Evolutionary conservation across 2,888 invertebrate species (phyloP).

Genomic region (Dioctria linearis): DNA sequence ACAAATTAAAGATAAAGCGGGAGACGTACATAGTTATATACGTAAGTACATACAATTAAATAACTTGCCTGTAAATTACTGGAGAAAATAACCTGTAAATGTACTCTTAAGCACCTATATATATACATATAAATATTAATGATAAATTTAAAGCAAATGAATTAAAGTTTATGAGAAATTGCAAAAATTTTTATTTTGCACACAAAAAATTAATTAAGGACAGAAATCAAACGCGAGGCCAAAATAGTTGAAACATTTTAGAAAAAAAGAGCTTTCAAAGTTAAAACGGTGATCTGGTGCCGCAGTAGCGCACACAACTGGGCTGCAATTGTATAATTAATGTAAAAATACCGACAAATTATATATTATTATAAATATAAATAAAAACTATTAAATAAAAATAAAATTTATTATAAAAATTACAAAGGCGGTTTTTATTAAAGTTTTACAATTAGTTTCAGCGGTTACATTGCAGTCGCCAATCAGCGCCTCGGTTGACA

Average conservation of each 20-base stretch:
- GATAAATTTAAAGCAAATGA: too few species aligned
- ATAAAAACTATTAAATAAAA: constrained; percentile 5
- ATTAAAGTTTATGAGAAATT: not conserved
- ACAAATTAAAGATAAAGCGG: not conserved
- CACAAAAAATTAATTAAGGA: constrained; percentile 16
- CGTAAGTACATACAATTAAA: not conserved
- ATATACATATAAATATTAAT: too few species aligned
- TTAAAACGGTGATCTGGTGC: not conserved
- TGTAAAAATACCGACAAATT: constrained; percentile 41
- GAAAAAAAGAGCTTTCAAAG: constrained; percentile 30
- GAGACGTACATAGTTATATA: constrained; percentile 17
- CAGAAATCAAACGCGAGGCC: constrained; percentile 24
- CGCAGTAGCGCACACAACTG: constrained; percentile 4
- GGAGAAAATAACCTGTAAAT: constrained; percentile 13
- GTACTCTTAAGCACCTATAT: constrained; percentile 17
- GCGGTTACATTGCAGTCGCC: not conserved
- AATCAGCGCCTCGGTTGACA: not conserved
- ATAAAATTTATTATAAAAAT: constrained; percentile 47
- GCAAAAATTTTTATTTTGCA: constrained; percentile 36
- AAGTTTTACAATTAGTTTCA: constrained; percentile 9
- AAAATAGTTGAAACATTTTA: constrained; percentile 5
- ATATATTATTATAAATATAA: constrained; percentile 31
- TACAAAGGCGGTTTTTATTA: constrained; percentile 15
- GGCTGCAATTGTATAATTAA: constrained; percentile 50
- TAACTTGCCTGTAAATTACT: constrained; percentile 41